A percentile compares a stretch with the other conserved stretches of the same genome.
Conservation (phyloP, 2,888 invertebrate genomes). For the Seira musarum region DNA sequence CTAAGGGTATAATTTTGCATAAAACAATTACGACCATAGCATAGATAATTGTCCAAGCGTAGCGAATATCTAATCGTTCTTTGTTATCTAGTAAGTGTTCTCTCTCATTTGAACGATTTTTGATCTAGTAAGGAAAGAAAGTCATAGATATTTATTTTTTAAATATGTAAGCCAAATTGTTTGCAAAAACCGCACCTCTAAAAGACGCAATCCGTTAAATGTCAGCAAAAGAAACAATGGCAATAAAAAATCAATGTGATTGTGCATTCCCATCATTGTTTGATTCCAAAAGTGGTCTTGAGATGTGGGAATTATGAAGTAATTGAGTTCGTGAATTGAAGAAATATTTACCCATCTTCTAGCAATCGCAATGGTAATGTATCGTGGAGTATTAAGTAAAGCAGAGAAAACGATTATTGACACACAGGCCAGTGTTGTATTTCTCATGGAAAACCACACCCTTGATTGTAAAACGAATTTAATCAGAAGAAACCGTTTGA, state of each 20-base stretch:
- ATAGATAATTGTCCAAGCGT: not conserved
- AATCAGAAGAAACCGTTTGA: not conserved
- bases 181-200: too few relatives aligned
- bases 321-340: not conserved
- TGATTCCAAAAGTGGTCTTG: not conserved
- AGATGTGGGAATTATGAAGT: not conserved
- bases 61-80: not conserved
- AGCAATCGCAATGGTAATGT: not conserved
- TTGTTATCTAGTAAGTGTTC: not conserved
- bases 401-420: not conserved
- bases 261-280: not conserved
- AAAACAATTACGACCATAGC: constrained; percentile 1
- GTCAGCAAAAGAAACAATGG: not conserved
- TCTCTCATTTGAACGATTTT: too few relatives aligned
- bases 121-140: too few relatives aligned
- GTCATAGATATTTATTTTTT: too few relatives aligned
- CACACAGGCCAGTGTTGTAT: not conserved
- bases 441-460: not conserved
- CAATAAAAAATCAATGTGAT: not conserved
- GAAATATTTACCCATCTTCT: not conserved
- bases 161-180: too few relatives aligned
- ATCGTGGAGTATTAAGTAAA: not conserved
- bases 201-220: not conserved
- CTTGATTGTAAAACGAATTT: not conserved
- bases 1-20: constrained; percentile 4